phyloP scores from a whole-genome alignment of 2,888 invertebrate species.

The Amiota minor region DNA sequence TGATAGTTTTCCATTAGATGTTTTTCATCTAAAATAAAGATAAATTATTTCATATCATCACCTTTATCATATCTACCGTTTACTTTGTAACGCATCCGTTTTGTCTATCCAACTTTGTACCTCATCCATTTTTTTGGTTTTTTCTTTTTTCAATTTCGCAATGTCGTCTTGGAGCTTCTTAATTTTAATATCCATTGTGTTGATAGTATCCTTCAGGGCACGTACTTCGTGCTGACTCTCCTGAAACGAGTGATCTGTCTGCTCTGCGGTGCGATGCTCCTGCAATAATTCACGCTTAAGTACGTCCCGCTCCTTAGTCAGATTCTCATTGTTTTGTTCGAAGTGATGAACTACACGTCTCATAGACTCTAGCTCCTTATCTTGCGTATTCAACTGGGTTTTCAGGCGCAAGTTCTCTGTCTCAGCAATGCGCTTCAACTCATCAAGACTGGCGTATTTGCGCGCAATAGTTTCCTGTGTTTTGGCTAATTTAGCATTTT shows the following conservation, averaged over 20 bases:
- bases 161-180: constrained; percentile 66
- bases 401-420: constrained; percentile 66
- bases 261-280: constrained; percentile 56
- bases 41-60: not conserved
- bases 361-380: constrained; percentile 70
- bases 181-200: constrained; percentile 57
- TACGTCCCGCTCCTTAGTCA: constrained; percentile 70
- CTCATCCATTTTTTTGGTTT: constrained; percentile 69
- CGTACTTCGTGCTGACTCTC: constrained; percentile 70
- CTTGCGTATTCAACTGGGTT: constrained; percentile 68
- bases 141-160: constrained; percentile 64
- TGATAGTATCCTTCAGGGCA: constrained; percentile 66
- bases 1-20: constrained; percentile 71
- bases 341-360: constrained; percentile 67
- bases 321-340: constrained; percentile 65
- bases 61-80: constrained; percentile 3
- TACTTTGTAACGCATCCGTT: constrained; percentile 68
- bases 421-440: constrained; percentile 62
- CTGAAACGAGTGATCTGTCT: constrained; percentile 58
- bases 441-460: constrained; percentile 65
- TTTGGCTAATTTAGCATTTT: constrained; percentile 68
- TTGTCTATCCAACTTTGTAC: constrained; percentile 69
- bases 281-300: constrained; percentile 66
- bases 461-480: constrained; percentile 67
- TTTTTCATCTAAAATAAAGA: constrained; percentile 61